phyloP scores from a whole-genome alignment of 2,113 vertebrate species.

The Hypomesus transpacificus region DNA sequence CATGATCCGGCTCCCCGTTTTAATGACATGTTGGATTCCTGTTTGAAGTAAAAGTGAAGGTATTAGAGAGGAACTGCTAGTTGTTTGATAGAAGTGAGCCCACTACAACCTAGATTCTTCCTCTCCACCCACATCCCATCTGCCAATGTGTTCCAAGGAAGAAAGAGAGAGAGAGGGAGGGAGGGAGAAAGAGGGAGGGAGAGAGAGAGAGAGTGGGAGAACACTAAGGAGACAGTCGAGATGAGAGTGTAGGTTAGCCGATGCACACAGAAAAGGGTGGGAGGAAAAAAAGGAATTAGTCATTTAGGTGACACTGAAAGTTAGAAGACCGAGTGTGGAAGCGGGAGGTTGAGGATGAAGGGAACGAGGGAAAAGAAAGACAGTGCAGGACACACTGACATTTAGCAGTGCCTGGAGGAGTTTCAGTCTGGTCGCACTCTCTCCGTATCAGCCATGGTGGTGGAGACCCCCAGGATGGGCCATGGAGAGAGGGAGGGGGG shows the following conservation, averaged over 20 bases:
- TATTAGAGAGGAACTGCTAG: conserved; percentile 23
- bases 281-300: no score
- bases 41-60: neutral
- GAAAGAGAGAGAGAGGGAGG: conserved; percentile 12
- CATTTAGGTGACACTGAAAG: no score
- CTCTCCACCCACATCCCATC: conserved; percentile 72
- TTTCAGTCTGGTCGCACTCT: neutral
- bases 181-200: conserved; percentile 32
- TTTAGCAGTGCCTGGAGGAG: neutral
- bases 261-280: no score
- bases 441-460: neutral
- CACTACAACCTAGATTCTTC: conserved; percentile 50
- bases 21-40: no score
- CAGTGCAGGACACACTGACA: neutral
- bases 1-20: no score
- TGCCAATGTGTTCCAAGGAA: conserved; percentile 66
- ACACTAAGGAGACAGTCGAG: no score
- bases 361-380: no score
- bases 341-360: no score
- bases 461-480: conserved; percentile 1
- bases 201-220: neutral
- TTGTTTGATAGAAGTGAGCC: conserved; percentile 54
- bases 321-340: no score
- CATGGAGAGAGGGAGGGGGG: conserved; percentile 24
- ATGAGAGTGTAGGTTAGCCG: no score